Evolutionary conservation across 2,113 vertebrate species (phyloP).

Genomic region (Nothoprocta perdicaria): DNA sequence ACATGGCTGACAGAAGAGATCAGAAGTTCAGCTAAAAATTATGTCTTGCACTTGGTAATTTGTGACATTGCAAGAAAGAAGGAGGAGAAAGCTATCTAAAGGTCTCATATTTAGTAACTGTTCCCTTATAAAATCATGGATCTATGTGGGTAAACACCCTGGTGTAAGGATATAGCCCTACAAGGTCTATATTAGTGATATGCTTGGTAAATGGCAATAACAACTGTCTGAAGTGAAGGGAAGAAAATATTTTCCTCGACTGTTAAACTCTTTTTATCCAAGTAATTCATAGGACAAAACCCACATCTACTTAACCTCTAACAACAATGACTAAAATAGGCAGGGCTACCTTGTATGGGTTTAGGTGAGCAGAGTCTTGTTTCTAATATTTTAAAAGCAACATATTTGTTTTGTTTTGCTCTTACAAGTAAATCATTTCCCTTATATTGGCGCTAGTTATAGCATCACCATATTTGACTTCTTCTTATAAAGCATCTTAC

Average conservation of each 20-base stretch:
- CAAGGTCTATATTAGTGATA: neutral
- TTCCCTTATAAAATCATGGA: neutral
- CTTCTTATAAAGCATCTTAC: neutral
- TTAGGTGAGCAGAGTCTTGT: neutral
- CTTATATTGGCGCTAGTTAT: neutral
- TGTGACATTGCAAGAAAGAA: neutral
- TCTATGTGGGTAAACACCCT: neutral
- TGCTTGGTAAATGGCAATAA: neutral
- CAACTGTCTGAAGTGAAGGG: neutral
- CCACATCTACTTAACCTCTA: neutral
- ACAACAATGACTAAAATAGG: neutral
- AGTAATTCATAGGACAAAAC: neutral
- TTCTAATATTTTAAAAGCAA: neutral
- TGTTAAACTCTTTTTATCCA: neutral
- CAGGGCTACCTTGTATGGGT: neutral
- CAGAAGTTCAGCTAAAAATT: neutral
- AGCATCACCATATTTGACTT: neutral
- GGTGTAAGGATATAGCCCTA: neutral
- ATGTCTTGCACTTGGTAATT: neutral
- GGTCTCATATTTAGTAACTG: neutral
- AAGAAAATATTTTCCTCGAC: neutral
- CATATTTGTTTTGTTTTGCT: neutral
- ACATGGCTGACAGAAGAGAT: neutral
- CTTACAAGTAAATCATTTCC: neutral
- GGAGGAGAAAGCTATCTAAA: neutral